Percentiles rank a stretch among this genome's conserved stretches.
These are phyloP conservation scores for Thera britannica DNA, from an alignment of 2,888 invertebrate species.

Conservation along the genomic window DNA sequence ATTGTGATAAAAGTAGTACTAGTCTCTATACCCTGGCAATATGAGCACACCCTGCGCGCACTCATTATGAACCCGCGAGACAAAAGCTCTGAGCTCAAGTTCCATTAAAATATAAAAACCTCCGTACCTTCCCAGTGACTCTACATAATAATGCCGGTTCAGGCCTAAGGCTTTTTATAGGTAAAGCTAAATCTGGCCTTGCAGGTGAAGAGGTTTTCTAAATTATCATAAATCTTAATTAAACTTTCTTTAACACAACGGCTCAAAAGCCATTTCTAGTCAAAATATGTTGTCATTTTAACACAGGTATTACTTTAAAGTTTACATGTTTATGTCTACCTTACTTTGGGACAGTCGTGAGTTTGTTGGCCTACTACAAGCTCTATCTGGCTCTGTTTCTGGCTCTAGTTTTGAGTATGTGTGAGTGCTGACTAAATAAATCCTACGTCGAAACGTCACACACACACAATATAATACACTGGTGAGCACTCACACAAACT, in stretches of 20 bases:
- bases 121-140: slow-evolving; percentile 18
- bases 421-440: too few relatives aligned
- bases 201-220: background rate
- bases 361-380: too few relatives aligned
- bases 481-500: too few relatives aligned
- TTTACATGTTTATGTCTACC: too few relatives aligned
- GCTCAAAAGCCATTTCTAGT: background rate
- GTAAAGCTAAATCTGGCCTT: background rate
- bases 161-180: background rate
- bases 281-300: too few relatives aligned
- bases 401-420: too few relatives aligned
- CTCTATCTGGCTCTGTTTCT: too few relatives aligned
- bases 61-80: slow-evolving; percentile 54
- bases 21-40: slow-evolving; percentile 20
- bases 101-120: slow-evolving; percentile 56
- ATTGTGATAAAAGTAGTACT: background rate
- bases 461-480: too few relatives aligned
- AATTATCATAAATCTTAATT: background rate
- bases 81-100: slow-evolving; percentile 51
- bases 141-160: slow-evolving; percentile 16
- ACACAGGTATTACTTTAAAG: too few relatives aligned
- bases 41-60: slow-evolving; percentile 28
- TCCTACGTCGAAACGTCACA: too few relatives aligned
- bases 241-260: background rate
- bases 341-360: too few relatives aligned